Percentiles rank a stretch among this genome's conserved stretches.
phyloP scores from a whole-genome alignment of 2,113 vertebrate genomes.

The Egretta garzetta region DNA sequence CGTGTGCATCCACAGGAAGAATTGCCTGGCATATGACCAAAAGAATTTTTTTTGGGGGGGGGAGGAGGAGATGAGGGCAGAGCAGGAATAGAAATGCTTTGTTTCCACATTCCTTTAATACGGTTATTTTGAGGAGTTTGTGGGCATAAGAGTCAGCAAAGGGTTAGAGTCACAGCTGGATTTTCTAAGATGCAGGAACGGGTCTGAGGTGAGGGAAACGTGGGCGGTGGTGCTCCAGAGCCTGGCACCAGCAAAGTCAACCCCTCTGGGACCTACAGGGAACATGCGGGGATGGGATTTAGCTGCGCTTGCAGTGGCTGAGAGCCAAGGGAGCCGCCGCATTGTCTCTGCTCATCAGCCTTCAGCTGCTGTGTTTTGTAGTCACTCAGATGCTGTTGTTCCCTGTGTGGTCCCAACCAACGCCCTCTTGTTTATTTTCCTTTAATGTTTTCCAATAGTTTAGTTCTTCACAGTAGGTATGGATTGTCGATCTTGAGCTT shows the following conservation, averaged over 20 bases:
- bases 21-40: background rate
- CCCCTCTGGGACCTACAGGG: background rate
- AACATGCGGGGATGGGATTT: background rate
- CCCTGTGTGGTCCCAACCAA: background rate
- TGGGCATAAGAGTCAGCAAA: background rate
- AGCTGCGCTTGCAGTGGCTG: background rate
- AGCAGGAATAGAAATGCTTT: background rate
- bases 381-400: background rate
- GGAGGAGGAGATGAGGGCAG: too few species aligned
- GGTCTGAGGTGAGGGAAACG: background rate
- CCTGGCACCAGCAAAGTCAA: background rate
- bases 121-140: background rate
- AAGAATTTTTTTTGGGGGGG: background rate
- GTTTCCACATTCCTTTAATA: background rate
- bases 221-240: background rate
- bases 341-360: rapidly evolving
- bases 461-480: background rate
- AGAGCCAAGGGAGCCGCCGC: background rate
- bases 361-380: background rate
- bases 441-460: background rate
- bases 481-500: background rate
- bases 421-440: background rate
- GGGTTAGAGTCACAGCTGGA: background rate
- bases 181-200: background rate
- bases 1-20: rapidly evolving